Evolutionary conservation across 2,888 invertebrate genomes (phyloP).

Genomic region (Myopa tessellatipennis): DNA sequence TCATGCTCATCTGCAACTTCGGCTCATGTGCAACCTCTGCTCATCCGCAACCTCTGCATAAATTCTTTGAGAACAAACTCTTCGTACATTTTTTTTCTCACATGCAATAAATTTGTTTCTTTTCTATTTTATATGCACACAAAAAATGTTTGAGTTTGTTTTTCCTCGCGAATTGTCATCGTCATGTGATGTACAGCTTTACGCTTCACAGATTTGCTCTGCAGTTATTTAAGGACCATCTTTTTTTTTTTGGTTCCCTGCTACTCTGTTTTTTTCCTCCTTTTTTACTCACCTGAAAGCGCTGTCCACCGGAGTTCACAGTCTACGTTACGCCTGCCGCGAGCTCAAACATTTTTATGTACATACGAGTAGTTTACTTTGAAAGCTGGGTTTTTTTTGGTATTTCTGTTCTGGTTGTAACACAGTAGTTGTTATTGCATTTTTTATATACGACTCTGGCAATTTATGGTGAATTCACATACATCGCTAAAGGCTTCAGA

Average conservation of each 20-base stretch:
- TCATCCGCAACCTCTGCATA: too few relatives aligned
- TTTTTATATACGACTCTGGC: neutral
- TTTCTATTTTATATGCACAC: neutral
- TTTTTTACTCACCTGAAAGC: neutral
- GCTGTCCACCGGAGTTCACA: neutral
- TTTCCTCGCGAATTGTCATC: neutral
- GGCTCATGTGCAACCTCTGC: too few relatives aligned
- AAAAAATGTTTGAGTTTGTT: neutral
- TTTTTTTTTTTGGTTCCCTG: neutral
- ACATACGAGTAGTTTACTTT: neutral
- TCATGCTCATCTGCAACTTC: too few relatives aligned
- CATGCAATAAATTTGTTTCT: neutral
- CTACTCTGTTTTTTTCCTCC: neutral
- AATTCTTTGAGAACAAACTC: too few relatives aligned
- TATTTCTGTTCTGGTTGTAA: conserved; percentile 40
- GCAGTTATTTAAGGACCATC: neutral
- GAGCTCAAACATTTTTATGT: neutral
- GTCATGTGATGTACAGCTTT: conserved; percentile 25
- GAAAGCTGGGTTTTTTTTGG: neutral
- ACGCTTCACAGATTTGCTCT: conserved; percentile 24
- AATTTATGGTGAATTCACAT: conserved; percentile 12
- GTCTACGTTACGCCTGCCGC: neutral
- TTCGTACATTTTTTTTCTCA: neutral
- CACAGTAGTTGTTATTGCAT: conserved; percentile 38
- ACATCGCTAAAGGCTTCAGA: neutral